Conservation (phyloP, 2,888 invertebrate genomes). For the Andricus quercusramuli region DNA sequence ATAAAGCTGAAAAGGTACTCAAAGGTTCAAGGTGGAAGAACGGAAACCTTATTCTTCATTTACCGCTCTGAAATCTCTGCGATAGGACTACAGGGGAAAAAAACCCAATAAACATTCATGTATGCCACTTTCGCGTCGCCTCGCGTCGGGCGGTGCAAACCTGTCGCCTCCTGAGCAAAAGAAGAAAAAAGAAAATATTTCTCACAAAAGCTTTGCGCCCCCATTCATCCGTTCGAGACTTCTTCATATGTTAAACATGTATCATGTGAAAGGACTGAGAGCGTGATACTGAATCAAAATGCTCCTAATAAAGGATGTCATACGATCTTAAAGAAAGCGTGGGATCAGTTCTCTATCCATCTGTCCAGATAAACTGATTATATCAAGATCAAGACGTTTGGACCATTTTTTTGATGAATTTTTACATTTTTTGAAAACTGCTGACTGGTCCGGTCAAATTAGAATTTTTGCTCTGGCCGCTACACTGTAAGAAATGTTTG, state of each 20-base stretch:
- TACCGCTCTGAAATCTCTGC: constrained; percentile 38
- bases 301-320: constrained; percentile 76
- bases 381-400: background rate
- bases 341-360: constrained; percentile 69
- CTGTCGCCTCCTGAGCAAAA: constrained; percentile 62
- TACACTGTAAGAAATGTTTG: too few relatives aligned
- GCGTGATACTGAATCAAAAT: constrained; percentile 78
- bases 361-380: constrained; percentile 33
- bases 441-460: too few relatives aligned
- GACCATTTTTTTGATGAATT: background rate
- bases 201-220: constrained; percentile 67
- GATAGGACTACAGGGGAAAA: constrained; percentile 49
- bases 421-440: too few relatives aligned
- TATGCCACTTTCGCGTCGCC: constrained; percentile 59
- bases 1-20: background rate
- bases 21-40: constrained; percentile 41
- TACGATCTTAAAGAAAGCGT: constrained; percentile 73
- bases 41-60: constrained; percentile 46
- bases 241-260: constrained; percentile 74
- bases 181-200: constrained; percentile 56
- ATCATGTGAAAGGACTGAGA: constrained; percentile 64
- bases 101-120: constrained; percentile 63
- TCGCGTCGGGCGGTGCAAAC: constrained; percentile 63
- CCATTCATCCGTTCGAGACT: constrained; percentile 67
- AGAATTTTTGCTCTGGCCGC: too few relatives aligned